Base-by-base conservation (phyloP, 2,113 vertebrate species). In the Chaenogobius annularis region DNA sequence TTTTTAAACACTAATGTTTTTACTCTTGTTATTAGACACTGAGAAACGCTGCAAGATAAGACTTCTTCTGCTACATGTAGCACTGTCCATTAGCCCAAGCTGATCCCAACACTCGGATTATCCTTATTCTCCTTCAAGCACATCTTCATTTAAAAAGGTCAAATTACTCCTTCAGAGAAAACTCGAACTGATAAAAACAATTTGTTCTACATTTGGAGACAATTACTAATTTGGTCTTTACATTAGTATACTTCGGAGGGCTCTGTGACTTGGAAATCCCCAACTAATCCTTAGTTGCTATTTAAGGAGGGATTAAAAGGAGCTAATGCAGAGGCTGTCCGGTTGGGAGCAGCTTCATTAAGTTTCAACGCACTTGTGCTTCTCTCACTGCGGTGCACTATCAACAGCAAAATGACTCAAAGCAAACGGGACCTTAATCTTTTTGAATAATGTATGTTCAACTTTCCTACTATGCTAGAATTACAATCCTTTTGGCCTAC, bases 31-130 rank as follows among this genome's bases (percentile, higher is more conserved):
- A 26, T 13, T 23, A 26, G 22, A 61, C 35, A 77, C 98, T 98
- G 75, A 96, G 96, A 20, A 99, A 98, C 1, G 96, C 98, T 98
- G 91, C 0, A 78, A 85, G 50, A 73, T 12, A 68, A 40, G 20
- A 56, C 71, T 47, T 66, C 15, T 1, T 66, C 22, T 43, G 72
- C 64, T 10, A 58, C 13, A 19, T 5, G 47, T 5, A 47, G 44
- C 8, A 15, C 2, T 54, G 44, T 31, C 26, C 46, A 35, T 14
- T 31, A 47, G 46, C 31, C 37, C 37, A 20, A 5, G 13, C 22
- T 55, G n/a, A 70, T 26, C 70, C 62, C 0, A 62, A 75, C 40
- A 67, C 23, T 0, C 26, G 17, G 77, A 64, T 31, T 35, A 52
- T 69, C 82, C 66, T 37, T 22, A 11, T 50, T 66, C 71, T 62